Evolutionary conservation across 2,113 vertebrate genomes (phyloP).

Genomic region (Recurvirostra avosetta): DNA sequence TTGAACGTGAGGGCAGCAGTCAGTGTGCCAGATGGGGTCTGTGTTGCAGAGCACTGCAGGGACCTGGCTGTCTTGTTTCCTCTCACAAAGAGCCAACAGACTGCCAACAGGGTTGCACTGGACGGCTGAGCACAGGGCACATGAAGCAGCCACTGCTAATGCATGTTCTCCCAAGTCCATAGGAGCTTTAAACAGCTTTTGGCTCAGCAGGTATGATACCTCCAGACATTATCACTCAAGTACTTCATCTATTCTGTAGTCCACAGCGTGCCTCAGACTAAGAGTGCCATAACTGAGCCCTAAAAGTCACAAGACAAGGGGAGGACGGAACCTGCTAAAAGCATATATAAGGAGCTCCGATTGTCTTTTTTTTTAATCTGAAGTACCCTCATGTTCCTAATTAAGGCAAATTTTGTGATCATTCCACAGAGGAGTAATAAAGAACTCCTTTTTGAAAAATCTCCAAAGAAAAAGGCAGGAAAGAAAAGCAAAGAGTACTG

Average conservation of each 20-base stretch:
- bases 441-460: background rate
- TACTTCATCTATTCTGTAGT: background rate
- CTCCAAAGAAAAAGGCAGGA: background rate
- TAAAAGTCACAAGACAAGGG: background rate
- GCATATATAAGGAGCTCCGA: background rate
- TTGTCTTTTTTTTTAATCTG: background rate
- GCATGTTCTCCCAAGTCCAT: background rate
- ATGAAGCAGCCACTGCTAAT: background rate
- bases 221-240: no score
- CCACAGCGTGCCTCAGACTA: background rate
- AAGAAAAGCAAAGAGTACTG: background rate
- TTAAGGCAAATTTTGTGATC: background rate
- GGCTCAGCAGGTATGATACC: background rate
- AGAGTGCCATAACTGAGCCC: background rate
- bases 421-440: background rate
- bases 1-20: background rate
- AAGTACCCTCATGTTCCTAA: background rate
- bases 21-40: background rate
- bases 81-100: background rate
- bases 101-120: background rate
- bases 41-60: background rate
- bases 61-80: background rate
- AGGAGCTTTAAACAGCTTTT: background rate
- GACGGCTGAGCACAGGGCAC: no score
- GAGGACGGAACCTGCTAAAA: background rate